phyloP scores from a whole-genome alignment of 37 sponge, comb jelly and placozoan species.

The Oopsacas minuta region DNA sequence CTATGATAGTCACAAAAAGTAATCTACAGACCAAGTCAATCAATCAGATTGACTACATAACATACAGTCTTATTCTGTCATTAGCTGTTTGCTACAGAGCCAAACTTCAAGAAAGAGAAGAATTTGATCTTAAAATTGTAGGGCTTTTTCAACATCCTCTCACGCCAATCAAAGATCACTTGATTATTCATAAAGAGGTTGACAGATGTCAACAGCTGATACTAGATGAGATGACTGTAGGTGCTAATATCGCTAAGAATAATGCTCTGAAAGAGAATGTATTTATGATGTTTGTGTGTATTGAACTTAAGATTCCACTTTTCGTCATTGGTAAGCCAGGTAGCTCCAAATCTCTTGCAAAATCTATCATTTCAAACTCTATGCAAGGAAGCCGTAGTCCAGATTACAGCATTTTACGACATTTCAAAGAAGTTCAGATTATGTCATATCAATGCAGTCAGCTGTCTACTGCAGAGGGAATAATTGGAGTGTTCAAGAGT shows the following conservation, averaged over 20 bases:
- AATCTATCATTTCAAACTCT: conserved; percentile 49
- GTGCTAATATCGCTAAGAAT: conserved; percentile 61
- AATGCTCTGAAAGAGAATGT: conserved; percentile 83
- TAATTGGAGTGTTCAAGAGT: conserved; percentile 55
- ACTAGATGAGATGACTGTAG: conserved; percentile 56
- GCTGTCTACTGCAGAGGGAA: conserved; percentile 65
- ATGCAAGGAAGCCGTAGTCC: conserved; percentile 63
- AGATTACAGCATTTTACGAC: conserved; percentile 26
- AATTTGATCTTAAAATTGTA: conserved; percentile 33
- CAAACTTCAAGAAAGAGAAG: conserved; percentile 46
- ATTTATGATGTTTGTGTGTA: conserved; percentile 87
- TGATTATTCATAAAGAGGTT: background rate
- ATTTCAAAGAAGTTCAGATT: conserved; percentile 49
- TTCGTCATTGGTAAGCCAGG: conserved; percentile 86
- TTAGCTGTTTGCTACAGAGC: conserved; percentile 54
- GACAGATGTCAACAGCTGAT: conserved; percentile 63
- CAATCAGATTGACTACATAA: background rate
- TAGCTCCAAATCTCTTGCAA: conserved; percentile 83
- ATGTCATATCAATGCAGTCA: conserved; percentile 68
- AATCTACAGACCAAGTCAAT: background rate
- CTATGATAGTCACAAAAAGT: background rate
- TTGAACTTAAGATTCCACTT: conserved; percentile 77
- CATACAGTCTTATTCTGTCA: conserved; percentile 13
- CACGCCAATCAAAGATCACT: conserved; percentile 23
- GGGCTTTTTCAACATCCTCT: conserved; percentile 27